A percentile compares a stretch with the other conserved stretches of the same genome.
Evolutionary conservation across 2,888 invertebrate genomes (phyloP).

Genomic region (Monochamus alternatus): DNA sequence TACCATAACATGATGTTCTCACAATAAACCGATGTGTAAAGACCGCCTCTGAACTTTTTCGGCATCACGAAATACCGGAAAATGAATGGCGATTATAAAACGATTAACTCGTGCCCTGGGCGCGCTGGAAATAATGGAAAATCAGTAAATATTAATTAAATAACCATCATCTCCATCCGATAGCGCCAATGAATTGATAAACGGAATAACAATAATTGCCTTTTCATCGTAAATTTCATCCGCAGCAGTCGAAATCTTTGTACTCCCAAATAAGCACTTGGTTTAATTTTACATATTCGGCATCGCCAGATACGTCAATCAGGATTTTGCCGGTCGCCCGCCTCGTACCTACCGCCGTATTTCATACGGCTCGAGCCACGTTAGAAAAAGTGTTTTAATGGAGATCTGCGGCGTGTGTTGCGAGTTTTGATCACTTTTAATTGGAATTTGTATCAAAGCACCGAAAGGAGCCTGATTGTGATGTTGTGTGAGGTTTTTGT

Average conservation of each 20-base stretch:
- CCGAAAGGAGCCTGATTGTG: slow-evolving; percentile 12
- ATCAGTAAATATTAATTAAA: slow-evolving; percentile 42
- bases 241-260: slow-evolving; percentile 27
- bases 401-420: not conserved
- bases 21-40: not conserved
- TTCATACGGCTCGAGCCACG: slow-evolving; percentile 9
- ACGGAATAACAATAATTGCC: slow-evolving; percentile 31
- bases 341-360: not conserved
- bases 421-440: slow-evolving; percentile 13
- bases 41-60: slow-evolving; percentile 22
- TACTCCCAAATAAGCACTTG: slow-evolving; percentile 33
- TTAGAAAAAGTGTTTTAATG: slow-evolving; percentile 18
- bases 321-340: slow-evolving; percentile 24
- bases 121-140: slow-evolving; percentile 36
- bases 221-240: slow-evolving; percentile 35
- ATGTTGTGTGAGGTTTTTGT: not conserved
- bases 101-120: slow-evolving; percentile 35
- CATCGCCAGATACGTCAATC: slow-evolving; percentile 41
- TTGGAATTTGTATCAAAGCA: slow-evolving; percentile 9
- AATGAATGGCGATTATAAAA: slow-evolving; percentile 39
- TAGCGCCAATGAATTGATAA: slow-evolving; percentile 32
- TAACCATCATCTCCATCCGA: slow-evolving; percentile 39
- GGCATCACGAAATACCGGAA: slow-evolving; percentile 24
- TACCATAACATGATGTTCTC: not conserved
- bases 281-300: slow-evolving; percentile 28